These are phyloP conservation scores for Dascyllus trimaculatus DNA, from an alignment of 2,113 vertebrate species.

Conservation along the genomic window DNA sequence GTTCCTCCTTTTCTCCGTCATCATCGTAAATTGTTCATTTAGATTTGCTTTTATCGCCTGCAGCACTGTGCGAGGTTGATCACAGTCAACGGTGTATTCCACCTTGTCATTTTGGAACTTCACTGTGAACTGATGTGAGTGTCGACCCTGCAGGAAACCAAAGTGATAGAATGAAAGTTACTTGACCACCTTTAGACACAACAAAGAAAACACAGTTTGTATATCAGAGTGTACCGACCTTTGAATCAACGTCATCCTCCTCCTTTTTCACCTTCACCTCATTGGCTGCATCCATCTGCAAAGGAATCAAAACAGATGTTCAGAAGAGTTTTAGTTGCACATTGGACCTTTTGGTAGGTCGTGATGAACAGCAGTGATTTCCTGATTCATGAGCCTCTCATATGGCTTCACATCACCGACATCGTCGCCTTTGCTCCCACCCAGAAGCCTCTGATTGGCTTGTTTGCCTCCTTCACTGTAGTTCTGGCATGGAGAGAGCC, in stretches of 20 bases:
- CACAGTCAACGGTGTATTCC: fast-evolving
- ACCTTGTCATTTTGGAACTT: fast-evolving
- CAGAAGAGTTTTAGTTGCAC: too few species aligned
- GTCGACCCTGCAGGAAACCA: not conserved
- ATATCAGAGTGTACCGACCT: not conserved
- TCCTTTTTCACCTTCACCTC: not conserved
- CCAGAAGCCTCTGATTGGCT: too few species aligned
- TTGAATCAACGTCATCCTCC: not conserved
- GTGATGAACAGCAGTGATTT: too few species aligned
- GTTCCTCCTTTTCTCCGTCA: fast-evolving
- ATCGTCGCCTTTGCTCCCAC: too few species aligned
- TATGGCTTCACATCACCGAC: too few species aligned
- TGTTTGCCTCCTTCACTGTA: too few species aligned
- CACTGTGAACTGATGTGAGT: fast-evolving
- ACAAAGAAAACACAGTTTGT: too few species aligned
- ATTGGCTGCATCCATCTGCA: fast-evolving
- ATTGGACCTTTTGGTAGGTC: not conserved
- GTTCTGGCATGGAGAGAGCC: too few species aligned
- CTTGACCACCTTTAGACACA: not conserved
- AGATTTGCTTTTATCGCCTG: not conserved
- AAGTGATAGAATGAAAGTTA: not conserved
- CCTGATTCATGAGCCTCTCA: too few species aligned
- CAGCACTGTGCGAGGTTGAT: slow-evolving; percentile 22
- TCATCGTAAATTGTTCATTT: too few species aligned
- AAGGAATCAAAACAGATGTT: not conserved